Evolutionary conservation across 2,797 vertebrate genomes (phyloP), one percentile per base, ranked within the genome.

Genomic region (Sardinella longiceps): DNA sequence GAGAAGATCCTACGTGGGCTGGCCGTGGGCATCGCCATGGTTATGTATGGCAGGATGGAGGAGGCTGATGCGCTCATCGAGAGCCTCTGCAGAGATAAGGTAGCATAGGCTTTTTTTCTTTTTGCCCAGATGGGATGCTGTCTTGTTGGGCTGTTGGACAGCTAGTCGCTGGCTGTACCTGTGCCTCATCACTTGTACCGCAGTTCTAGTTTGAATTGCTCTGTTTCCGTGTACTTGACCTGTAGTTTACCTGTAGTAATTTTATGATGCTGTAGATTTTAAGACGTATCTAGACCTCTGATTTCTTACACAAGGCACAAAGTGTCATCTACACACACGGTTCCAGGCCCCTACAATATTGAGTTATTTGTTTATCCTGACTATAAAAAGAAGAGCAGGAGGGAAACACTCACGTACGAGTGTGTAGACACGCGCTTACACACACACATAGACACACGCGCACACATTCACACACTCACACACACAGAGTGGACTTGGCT

Each of bases 21-120:
- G 60, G 98, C 98, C 0, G 98, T 99, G 66, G 98, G 98, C 89
- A 99, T 99, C 45, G 98, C 98, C 0, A 45, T 99, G 83, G 98
- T 99, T 81, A 99, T 99, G 98, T 99, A 99, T 0, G 98, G 98
- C 30, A 95, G 98, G 60, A 99, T 99, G 98, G 98, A 99, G 89
- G 98, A 99, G 89, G 98, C 98, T 0, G 98, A 99, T 89, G 93
- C 98, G 9, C 97, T 99, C 80, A 99, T 99, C 63, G 98, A 99
- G 90, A 99, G 98, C 91, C 97, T 99, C 56, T 99, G 98, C 93
- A 97, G 98, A 90, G 98, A 99, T 91, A 99, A 99, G 95, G 98
- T 99, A 70, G 90, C 81, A 5, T 46, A 9, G n/a, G 25, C 30
- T n/a, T 1, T 25, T 6, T 1, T 60, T 23, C 43, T 1, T 25